Evolutionary conservation across 1,140 invertebrate genomes (phyloP).

Genomic region (Hylaeus volcanicus): DNA sequence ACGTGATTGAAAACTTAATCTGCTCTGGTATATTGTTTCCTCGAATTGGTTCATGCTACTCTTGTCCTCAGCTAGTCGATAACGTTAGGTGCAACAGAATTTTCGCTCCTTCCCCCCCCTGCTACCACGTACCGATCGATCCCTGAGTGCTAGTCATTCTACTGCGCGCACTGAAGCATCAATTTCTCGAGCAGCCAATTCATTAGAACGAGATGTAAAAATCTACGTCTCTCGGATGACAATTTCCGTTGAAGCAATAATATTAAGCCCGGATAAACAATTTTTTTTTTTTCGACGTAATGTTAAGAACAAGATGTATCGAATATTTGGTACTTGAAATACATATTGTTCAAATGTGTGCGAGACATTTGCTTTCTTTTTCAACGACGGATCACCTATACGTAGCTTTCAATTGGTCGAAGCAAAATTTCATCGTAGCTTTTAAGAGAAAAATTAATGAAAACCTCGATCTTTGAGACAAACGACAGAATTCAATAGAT

Average conservation of each 20-base stretch:
- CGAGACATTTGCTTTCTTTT: slow-evolving; percentile 1
- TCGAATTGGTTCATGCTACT: slow-evolving; percentile 19
- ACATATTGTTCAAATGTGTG: slow-evolving; percentile 57
- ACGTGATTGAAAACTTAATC: slow-evolving; percentile 22
- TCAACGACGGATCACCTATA: not conserved
- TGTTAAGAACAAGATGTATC: slow-evolving; percentile 59
- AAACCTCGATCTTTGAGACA: too few species aligned
- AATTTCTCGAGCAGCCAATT: slow-evolving; percentile 41
- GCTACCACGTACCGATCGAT: slow-evolving; percentile 24
- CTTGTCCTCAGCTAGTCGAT: slow-evolving; percentile 36
- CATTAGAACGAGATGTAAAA: slow-evolving; percentile 25
- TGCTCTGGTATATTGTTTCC: slow-evolving; percentile 23
- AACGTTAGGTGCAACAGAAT: slow-evolving; percentile 42
- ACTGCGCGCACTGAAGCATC: slow-evolving; percentile 34
- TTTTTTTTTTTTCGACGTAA: slow-evolving; percentile 43
- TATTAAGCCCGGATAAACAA: slow-evolving; percentile 14
- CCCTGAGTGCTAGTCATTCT: slow-evolving; percentile 45
- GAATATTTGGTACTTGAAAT: slow-evolving; percentile 63
- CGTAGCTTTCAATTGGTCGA: too few species aligned
- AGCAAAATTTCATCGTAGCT: too few species aligned
- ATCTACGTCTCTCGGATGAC: slow-evolving; percentile 12
- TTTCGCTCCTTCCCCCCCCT: not conserved
- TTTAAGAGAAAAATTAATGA: too few species aligned
- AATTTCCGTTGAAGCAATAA: slow-evolving; percentile 37
- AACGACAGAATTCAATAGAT: too few species aligned